phyloP scores from a whole-genome alignment of 2,888 invertebrate genomes.

The Labia minor region DNA sequence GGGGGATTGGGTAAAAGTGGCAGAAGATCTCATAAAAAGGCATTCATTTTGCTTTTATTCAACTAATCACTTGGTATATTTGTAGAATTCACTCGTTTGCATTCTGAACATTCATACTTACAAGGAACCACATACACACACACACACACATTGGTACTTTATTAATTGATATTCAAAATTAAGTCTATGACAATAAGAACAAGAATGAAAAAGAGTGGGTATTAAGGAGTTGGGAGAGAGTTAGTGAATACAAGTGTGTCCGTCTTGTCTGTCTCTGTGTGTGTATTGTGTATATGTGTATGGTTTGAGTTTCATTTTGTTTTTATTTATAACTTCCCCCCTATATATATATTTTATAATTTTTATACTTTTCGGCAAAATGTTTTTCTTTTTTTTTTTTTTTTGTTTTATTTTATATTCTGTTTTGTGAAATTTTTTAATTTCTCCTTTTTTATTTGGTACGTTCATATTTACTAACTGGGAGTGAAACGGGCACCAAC shows the following conservation, averaged over 20 bases:
- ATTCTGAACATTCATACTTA: too few relatives aligned
- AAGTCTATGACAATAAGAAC: not conserved
- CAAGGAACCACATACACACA: not conserved
- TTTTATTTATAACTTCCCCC: too few relatives aligned
- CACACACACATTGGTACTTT: not conserved
- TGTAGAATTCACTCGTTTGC: too few relatives aligned
- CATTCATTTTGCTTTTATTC: not conserved
- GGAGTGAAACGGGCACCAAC: slow-evolving; percentile 45
- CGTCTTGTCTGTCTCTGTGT: too few relatives aligned
- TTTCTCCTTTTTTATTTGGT: too few relatives aligned
- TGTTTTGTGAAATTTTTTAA: too few relatives aligned
- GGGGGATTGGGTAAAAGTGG: too few relatives aligned
- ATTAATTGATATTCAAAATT: not conserved
- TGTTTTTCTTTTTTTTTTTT: not conserved
- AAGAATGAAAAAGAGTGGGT: not conserved
- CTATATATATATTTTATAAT: too few relatives aligned
- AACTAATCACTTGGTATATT: too few relatives aligned
- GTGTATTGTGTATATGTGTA: not conserved
- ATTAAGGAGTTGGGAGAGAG: too few relatives aligned
- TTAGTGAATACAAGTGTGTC: too few relatives aligned
- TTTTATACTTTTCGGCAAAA: not conserved
- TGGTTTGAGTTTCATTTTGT: not conserved
- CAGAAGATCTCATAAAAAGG: not conserved
- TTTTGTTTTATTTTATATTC: not conserved
- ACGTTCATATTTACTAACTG: slow-evolving; percentile 20